Evolutionary conservation across 2,113 vertebrate genomes (phyloP), one percentile per base, ranked within the genome.

Genomic region (Neolamprologus cancellatus): DNA sequence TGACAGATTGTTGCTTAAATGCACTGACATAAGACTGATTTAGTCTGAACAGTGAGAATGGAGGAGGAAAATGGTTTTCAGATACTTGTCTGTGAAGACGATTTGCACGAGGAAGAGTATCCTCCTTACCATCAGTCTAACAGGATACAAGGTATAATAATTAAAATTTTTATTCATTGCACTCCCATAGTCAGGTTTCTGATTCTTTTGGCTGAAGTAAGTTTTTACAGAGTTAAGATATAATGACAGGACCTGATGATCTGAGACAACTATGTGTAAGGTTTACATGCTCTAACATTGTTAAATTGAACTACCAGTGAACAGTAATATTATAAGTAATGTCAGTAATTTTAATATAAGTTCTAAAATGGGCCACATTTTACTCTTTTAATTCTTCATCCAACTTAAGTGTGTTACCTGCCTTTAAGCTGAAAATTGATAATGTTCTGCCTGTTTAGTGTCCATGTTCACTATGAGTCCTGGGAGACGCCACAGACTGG

Each of bases 171-270:
- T 14, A 69, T 55, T 66, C 7, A 46, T 25, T 64, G 1, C 8
- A 39, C 11, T 54, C 52, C 20, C 52, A 54, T 54, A 54, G 1
- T 15, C 36, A 71, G 20, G 13, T 25, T 71, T 44, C 2, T 44
- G 20, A 23, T 71, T 44, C 5, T 41, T 14, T 41, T 71, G 36
- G 0, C 0, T 66, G 14, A 57, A 30, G 7, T 30, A 59, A 0
- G n/a, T 66, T 66, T 54, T 66, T 39, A 20, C 1, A 39, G 3
- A 12, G 11, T 66, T 66, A 66, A 39, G 34, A 34, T 34, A 5
- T 5, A 34, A 64, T 36, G 15, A 34, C 57, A 36, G 18, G 9
- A 64, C 17, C 0, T 39, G 61, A 39, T 66, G 34, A 14, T 39
- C n/a, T 66, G 32, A 20, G 30, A 64, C 2, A n/a, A n/a, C 0